These are phyloP conservation scores for Meghimatium bilineatum DNA, from an alignment of 2,888 invertebrate genomes.

Conservation along the genomic window DNA sequence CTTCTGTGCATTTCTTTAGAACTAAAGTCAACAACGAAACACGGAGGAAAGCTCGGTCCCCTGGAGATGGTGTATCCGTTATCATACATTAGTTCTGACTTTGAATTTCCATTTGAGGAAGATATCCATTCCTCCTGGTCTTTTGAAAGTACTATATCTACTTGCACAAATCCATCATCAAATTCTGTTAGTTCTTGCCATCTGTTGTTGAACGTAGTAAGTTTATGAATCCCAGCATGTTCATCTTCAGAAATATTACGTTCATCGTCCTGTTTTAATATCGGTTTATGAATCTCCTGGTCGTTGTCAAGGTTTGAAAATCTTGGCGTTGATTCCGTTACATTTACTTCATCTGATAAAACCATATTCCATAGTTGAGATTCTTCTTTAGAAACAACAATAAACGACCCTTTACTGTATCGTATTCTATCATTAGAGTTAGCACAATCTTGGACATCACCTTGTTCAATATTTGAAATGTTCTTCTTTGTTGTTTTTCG, in stretches of 20 bases:
- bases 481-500: not conserved
- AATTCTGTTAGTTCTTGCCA: not conserved
- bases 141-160: not conserved
- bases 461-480: not conserved
- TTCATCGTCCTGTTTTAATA: not conserved
- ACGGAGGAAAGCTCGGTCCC: conserved; percentile 10
- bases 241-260: not conserved
- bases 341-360: not conserved
- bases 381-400: not conserved
- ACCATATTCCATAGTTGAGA: not conserved
- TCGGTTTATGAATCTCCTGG: not conserved
- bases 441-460: not conserved
- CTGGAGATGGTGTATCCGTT: not conserved
- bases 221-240: not conserved
- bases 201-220: not conserved
- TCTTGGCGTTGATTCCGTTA: not conserved
- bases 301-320: not conserved
- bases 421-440: not conserved
- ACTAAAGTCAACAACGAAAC: conserved; percentile 22
- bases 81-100: not conserved
- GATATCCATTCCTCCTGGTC: not conserved
- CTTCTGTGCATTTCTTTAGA: not conserved
- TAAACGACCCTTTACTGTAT: not conserved
- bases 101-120: not conserved
- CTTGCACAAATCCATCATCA: conserved; percentile 3